These are phyloP conservation scores for Phortica variegata DNA, from an alignment of 1,140 invertebrate species.

Conservation along the genomic window DNA sequence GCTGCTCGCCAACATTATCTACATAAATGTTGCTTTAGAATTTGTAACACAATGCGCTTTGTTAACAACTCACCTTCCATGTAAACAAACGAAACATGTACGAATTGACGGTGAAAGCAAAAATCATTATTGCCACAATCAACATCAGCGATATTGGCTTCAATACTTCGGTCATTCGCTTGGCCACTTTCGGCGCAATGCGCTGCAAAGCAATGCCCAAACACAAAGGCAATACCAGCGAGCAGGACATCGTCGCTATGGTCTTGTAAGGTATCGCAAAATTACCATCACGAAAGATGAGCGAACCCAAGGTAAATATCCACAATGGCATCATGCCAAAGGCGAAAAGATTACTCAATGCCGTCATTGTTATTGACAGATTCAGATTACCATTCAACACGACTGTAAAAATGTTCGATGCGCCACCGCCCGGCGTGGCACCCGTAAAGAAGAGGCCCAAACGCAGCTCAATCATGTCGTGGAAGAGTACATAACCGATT, in stretches of 20 bases:
- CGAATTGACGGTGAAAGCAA: constrained; percentile 85
- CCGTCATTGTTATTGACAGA: constrained; percentile 87
- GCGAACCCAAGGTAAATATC: constrained; percentile 82
- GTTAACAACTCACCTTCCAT: constrained; percentile 72
- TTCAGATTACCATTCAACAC: constrained; percentile 83
- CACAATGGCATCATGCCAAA: constrained; percentile 93
- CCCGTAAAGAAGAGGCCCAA: constrained; percentile 88
- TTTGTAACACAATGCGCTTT: no score
- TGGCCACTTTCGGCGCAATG: constrained; percentile 66
- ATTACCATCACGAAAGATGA: constrained; percentile 69
- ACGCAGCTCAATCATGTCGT: constrained; percentile 66
- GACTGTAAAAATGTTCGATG: constrained; percentile 91
- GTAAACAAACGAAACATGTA: constrained; percentile 88
- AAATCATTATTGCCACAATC: constrained; percentile 83
- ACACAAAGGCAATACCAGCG: constrained; percentile 77
- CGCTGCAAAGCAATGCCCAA: constrained; percentile 75
- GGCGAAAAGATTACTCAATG: constrained; percentile 76
- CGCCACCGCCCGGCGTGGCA: constrained; percentile 84
- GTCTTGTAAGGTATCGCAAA: constrained; percentile 78
- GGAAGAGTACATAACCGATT: constrained; percentile 71
- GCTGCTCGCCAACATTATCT: constrained; percentile 80
- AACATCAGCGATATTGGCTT: constrained; percentile 81
- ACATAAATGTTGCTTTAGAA: no score
- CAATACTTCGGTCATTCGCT: constrained; percentile 72
- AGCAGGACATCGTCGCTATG: constrained; percentile 72